Evolutionary conservation across 1,140 invertebrate genomes (phyloP).

Genomic region (Drosophila persimilis): DNA sequence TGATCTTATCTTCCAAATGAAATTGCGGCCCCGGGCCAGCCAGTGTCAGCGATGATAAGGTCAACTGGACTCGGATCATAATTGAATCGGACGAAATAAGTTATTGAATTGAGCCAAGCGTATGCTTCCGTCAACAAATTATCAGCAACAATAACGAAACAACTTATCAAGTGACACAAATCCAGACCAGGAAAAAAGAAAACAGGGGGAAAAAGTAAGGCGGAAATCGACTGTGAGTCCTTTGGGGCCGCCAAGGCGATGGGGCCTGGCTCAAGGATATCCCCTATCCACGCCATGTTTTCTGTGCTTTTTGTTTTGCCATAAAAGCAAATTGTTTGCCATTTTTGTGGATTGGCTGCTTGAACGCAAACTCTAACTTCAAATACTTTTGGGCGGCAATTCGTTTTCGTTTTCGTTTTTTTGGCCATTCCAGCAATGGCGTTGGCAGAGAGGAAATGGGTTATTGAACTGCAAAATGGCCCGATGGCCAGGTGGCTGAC

Average conservation of each 20-base stretch:
- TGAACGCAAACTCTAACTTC: slow-evolving; percentile 24
- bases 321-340: slow-evolving; percentile 74
- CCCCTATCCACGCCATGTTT: slow-evolving; percentile 24
- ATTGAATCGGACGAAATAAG: slow-evolving; percentile 56
- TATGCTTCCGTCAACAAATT: slow-evolving; percentile 65
- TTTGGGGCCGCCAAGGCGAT: neutral
- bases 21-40: slow-evolving; percentile 46
- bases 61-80: slow-evolving; percentile 29
- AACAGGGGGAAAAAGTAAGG: neutral
- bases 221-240: slow-evolving; percentile 39
- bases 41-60: slow-evolving; percentile 55
- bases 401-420: slow-evolving; percentile 10
- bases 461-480: slow-evolving; percentile 68
- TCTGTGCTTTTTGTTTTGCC: slow-evolving; percentile 49
- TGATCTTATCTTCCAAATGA: slow-evolving; percentile 34
- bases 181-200: slow-evolving; percentile 16
- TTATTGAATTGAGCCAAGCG: slow-evolving; percentile 58
- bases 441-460: slow-evolving; percentile 38
- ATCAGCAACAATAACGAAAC: slow-evolving; percentile 49
- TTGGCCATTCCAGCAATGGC: neutral
- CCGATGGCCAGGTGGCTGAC: slow-evolving; percentile 26
- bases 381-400: slow-evolving; percentile 23
- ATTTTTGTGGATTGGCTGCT: slow-evolving; percentile 64
- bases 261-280: slow-evolving; percentile 49
- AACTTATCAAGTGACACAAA: slow-evolving; percentile 54